Evolutionary conservation across 2,888 invertebrate species (phyloP).

Genomic region (Cryptops parisi): DNA sequence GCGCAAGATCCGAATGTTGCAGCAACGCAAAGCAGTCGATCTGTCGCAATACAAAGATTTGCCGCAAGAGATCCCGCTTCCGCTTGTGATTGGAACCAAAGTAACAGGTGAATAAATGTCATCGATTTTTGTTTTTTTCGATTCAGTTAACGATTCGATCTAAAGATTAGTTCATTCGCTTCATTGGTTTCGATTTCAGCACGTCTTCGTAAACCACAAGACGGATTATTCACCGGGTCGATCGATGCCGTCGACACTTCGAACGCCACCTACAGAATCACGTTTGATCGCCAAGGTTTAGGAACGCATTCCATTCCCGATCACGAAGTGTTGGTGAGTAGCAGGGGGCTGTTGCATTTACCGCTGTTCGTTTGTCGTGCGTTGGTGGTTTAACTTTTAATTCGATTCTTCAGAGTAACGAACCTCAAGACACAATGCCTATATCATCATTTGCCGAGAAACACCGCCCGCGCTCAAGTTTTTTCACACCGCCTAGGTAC

Average conservation of each 20-base stretch:
- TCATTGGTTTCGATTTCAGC: conserved; percentile 52
- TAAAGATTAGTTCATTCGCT: background rate
- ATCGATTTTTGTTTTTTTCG: conserved; percentile 6
- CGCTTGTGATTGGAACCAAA: conserved; percentile 86
- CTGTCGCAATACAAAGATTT: conserved; percentile 67
- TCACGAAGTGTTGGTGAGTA: conserved; percentile 65
- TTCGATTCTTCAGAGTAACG: conserved; percentile 48
- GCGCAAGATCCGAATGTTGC: conserved; percentile 78
- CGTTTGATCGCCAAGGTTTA: conserved; percentile 79
- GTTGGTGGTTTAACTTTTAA: too few species aligned
- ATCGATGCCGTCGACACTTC: conserved; percentile 93
- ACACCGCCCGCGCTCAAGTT: conserved; percentile 27
- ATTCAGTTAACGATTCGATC: background rate
- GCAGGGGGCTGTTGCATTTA: too few species aligned
- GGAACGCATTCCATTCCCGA: conserved; percentile 94
- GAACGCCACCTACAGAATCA: conserved; percentile 84
- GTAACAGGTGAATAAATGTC: conserved; percentile 41
- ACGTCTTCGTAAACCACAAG: conserved; percentile 76
- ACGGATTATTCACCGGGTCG: conserved; percentile 84
- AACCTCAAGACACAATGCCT: conserved; percentile 77
- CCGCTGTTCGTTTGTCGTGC: too few species aligned
- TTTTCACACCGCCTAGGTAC: conserved; percentile 30
- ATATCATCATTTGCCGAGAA: conserved; percentile 61
- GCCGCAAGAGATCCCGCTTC: conserved; percentile 86
- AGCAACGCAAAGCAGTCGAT: conserved; percentile 63